Percentiles rank a stretch among this genome's conserved stretches.
phyloP scores from a whole-genome alignment of 2,113 vertebrate genomes.

The Esox niger region DNA sequence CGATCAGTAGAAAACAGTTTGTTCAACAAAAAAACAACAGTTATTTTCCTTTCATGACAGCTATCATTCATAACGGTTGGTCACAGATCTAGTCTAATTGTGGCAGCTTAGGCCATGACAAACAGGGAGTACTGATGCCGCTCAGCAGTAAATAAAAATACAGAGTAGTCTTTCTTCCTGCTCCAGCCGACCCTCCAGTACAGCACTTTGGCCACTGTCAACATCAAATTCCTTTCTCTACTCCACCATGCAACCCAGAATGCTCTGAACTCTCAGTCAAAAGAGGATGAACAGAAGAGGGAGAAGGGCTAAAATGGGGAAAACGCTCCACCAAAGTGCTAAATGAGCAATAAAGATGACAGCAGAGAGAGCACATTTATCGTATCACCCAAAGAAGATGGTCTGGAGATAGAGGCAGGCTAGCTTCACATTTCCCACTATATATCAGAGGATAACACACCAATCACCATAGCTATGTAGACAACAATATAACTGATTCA shows the following conservation, averaged over 20 bases:
- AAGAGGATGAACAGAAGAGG: not conserved
- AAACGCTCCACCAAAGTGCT: not conserved
- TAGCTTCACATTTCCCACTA: not conserved
- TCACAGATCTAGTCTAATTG: too few relatives aligned
- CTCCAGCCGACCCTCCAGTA: not conserved
- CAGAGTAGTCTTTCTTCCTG: not conserved
- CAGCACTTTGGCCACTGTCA: not conserved
- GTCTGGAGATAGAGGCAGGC: not conserved
- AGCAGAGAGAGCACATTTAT: conserved; percentile 1
- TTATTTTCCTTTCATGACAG: too few relatives aligned
- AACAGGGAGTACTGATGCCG: not conserved
- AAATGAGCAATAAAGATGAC: conserved; percentile 17
- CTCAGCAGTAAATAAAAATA: not conserved
- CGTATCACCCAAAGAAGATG: not conserved
- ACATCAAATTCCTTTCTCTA: not conserved
- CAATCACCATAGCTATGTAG: too few relatives aligned
- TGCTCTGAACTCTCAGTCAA: not conserved
- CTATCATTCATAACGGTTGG: too few relatives aligned
- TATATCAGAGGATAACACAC: not conserved
- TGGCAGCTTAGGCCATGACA: too few relatives aligned
- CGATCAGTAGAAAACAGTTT: not conserved
- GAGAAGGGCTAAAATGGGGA: not conserved
- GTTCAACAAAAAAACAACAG: too few relatives aligned
- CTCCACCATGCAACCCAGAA: not conserved
- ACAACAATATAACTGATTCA: too few relatives aligned